A percentile compares a stretch with the other conserved stretches of the same genome.
These are phyloP conservation scores for Philotrypesis tridentata DNA, from an alignment of 1,140 invertebrate species.

Conservation along the genomic window DNA sequence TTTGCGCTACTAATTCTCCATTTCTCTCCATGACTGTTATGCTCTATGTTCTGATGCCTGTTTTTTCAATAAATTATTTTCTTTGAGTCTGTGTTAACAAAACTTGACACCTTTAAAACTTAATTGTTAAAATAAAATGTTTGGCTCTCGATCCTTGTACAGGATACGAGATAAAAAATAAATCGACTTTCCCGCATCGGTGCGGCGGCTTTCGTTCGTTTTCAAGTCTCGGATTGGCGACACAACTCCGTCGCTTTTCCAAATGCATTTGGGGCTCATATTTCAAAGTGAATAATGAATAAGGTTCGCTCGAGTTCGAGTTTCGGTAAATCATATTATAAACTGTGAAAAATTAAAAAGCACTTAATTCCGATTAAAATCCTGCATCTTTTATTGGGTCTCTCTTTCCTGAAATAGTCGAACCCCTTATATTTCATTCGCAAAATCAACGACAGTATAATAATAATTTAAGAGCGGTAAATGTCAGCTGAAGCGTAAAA, in stretches of 20 bases:
- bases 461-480: conserved; percentile 27
- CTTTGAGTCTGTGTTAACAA: conserved; percentile 8
- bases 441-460: conserved; percentile 9
- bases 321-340: background rate
- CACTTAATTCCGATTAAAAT: background rate
- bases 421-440: background rate
- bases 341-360: background rate
- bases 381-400: background rate
- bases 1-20: background rate
- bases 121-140: background rate
- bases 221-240: too few relatives aligned
- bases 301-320: too few relatives aligned
- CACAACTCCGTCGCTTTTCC: too few relatives aligned
- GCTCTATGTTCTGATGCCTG: conserved; percentile 13
- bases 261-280: too few relatives aligned
- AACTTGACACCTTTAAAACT: conserved; percentile 1
- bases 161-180: background rate
- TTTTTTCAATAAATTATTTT: conserved; percentile 43
- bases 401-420: background rate
- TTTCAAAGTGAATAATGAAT: too few relatives aligned
- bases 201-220: too few relatives aligned
- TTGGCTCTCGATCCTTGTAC: background rate
- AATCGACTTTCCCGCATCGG: background rate
- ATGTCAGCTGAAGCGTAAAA: conserved; percentile 19
- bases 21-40: background rate